Percentiles rank a stretch among this genome's conserved stretches.
These are phyloP conservation scores for Hippocampus mohnikei DNA, from an alignment of 2,113 vertebrate genomes.

Conservation along the genomic window DNA sequence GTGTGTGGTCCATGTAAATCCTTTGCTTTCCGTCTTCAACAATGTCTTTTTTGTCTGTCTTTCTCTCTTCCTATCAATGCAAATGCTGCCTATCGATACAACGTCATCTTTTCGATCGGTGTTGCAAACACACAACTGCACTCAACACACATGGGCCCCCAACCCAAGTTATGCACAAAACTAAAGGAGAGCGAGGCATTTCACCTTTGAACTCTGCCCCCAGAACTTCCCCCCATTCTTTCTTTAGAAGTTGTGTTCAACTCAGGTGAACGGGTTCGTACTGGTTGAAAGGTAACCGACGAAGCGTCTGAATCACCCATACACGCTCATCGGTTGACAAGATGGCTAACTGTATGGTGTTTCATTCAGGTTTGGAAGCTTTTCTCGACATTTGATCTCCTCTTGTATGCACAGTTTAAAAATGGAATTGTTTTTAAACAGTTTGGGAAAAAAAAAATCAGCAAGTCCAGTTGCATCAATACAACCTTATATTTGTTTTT, in stretches of 20 bases:
- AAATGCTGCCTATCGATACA: not conserved
- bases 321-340: not conserved
- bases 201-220: slow-evolving; percentile 41
- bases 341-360: not conserved
- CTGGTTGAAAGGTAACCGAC: slow-evolving; percentile 31
- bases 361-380: not conserved
- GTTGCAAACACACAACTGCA: not conserved
- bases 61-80: not conserved
- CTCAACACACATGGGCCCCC: not conserved
- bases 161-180: not conserved
- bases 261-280: slow-evolving; percentile 60
- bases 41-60: too few relatives aligned
- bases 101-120: not conserved
- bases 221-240: not conserved
- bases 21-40: too few relatives aligned
- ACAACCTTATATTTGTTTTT: too few relatives aligned
- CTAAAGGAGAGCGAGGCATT: slow-evolving; percentile 48
- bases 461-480: too few relatives aligned
- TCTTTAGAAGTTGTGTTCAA: slow-evolving; percentile 28
- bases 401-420: too few relatives aligned
- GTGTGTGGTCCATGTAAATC: too few relatives aligned
- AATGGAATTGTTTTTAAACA: too few relatives aligned
- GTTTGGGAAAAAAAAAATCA: too few relatives aligned
- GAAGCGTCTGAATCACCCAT: not conserved
- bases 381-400: not conserved